Percentiles rank a stretch among this genome's conserved stretches.
phyloP scores from a whole-genome alignment of 30 jellyfish, hydroid and myxozoan genomes.

The Hydractinia symbiolongicarpus region DNA sequence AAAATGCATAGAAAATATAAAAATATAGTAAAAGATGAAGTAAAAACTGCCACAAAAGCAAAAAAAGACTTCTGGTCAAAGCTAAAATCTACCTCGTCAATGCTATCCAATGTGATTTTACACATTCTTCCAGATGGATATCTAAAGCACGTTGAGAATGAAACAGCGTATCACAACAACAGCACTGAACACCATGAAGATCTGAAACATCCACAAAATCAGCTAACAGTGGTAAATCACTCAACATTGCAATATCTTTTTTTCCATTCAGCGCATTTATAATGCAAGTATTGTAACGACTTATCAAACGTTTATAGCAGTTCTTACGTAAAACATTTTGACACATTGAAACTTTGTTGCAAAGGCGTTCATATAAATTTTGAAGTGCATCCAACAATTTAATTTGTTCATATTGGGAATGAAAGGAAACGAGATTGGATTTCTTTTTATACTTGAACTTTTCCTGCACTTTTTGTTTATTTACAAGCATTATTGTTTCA shows the following conservation, averaged over 20 bases:
- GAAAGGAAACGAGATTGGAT: neutral
- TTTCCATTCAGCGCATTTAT: constrained; percentile 12
- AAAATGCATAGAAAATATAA: no score
- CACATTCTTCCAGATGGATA: constrained; percentile 6
- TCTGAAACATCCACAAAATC: neutral
- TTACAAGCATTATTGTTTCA: neutral
- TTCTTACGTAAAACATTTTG: neutral
- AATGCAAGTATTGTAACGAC: neutral
- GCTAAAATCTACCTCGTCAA: neutral
- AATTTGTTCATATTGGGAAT: constrained; percentile 15
- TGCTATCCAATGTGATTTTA: neutral
- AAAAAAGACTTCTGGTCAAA: no score
- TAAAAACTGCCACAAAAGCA: no score
- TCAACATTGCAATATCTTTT: neutral
- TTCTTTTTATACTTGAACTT: neutral
- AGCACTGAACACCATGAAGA: neutral
- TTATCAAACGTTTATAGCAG: neutral
- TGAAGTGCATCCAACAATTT: constrained; percentile 3
- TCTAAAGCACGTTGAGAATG: constrained; percentile 17
- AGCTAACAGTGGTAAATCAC: neutral
- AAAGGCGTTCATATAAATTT: neutral
- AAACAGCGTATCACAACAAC: constrained; percentile 11
- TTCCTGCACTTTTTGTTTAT: neutral
- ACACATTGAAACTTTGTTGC: neutral
- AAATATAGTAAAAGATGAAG: no score